Conservation (phyloP, 2,113 vertebrate genomes). For the Dasypus novemcinctus region DNA sequence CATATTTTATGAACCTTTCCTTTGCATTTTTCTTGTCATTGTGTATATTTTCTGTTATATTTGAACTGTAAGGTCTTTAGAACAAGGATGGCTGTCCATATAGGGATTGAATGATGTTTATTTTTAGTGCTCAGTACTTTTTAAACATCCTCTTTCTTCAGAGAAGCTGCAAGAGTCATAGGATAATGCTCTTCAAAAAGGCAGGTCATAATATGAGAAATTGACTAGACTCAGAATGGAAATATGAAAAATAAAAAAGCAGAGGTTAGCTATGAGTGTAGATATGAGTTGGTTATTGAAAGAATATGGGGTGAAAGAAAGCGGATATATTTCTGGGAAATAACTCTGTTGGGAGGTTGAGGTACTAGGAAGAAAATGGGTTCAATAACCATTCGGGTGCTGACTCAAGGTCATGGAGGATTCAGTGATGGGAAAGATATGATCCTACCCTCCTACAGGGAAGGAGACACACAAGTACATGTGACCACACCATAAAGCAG, state of each 20-base stretch:
- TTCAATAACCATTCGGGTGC: not conserved
- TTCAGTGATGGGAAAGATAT: not conserved
- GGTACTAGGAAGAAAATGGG: slow-evolving; percentile 50
- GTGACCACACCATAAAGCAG: not conserved
- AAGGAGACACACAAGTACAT: not conserved
- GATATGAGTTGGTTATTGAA: slow-evolving; percentile 45
- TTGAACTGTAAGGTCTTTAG: slow-evolving; percentile 45
- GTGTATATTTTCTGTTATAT: slow-evolving; percentile 30
- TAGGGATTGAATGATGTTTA: slow-evolving; percentile 9
- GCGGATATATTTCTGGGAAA: not conserved
- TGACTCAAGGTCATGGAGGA: not conserved
- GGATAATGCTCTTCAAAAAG: slow-evolving; percentile 37
- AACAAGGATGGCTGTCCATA: not conserved
- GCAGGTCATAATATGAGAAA: slow-evolving; percentile 47
- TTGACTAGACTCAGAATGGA: slow-evolving; percentile 21
- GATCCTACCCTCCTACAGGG: not conserved
- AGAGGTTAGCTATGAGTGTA: slow-evolving; percentile 23
- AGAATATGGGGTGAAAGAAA: not conserved
- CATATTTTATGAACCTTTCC: slow-evolving; percentile 46
- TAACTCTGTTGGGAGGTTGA: slow-evolving; percentile 18
- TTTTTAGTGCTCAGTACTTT: slow-evolving; percentile 41
- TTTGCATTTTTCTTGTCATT: slow-evolving; percentile 23
- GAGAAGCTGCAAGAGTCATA: not conserved
- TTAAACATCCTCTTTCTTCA: slow-evolving; percentile 11
- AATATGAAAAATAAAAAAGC: slow-evolving; percentile 34